Percentiles rank a stretch among this genome's conserved stretches.
phyloP scores from a whole-genome alignment of 2,113 vertebrate species.

The Ochotona princeps region DNA sequence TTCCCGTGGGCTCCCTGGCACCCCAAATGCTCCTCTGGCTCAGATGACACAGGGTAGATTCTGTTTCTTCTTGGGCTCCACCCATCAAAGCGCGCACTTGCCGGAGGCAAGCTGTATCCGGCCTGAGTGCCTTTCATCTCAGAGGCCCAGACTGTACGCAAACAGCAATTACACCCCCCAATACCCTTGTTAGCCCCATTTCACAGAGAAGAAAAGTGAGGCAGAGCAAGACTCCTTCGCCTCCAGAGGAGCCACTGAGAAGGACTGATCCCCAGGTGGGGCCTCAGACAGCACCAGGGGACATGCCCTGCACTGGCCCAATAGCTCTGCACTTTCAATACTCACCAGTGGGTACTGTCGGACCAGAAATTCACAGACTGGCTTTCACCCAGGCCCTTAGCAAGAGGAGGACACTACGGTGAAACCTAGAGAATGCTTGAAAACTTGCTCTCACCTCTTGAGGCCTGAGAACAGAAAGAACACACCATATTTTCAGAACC shows the following conservation, averaged over 20 bases:
- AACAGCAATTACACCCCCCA: conserved; percentile 68
- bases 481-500: neutral
- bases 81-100: conserved; percentile 55
- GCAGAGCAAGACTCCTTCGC: neutral
- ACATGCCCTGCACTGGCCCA: neutral
- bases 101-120: conserved; percentile 36
- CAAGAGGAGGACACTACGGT: neutral
- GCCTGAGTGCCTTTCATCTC: conserved; percentile 65
- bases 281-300: neutral
- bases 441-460: neutral
- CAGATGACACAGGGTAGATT: neutral
- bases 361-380: neutral
- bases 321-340: neutral
- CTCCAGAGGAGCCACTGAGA: neutral
- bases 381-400: neutral
- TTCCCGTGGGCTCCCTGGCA: no score
- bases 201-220: conserved; percentile 63
- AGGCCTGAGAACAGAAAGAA: conserved; percentile 14
- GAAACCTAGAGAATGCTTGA: neutral
- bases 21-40: neutral
- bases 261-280: neutral
- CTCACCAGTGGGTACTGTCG: conserved; percentile 1
- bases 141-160: conserved; percentile 2
- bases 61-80: conserved; percentile 39
- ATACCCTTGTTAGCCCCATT: conserved; percentile 54